Evolutionary conservation across 1,140 invertebrate genomes (phyloP).

Genomic region (Philotrypesis tridentata): DNA sequence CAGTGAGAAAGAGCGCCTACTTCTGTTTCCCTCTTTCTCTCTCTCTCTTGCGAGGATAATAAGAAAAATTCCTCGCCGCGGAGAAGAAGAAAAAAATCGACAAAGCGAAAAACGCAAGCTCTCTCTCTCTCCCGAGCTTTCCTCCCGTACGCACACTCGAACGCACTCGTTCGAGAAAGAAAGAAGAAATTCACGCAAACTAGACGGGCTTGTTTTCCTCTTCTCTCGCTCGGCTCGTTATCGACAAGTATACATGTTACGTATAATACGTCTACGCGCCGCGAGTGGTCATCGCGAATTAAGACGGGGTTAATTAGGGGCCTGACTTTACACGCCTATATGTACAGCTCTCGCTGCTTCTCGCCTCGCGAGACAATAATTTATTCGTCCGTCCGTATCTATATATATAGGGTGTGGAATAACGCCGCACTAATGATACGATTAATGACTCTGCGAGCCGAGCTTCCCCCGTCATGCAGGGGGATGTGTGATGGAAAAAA

Average conservation of each 20-base stretch:
- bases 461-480: not conserved
- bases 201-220: not conserved
- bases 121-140: not conserved
- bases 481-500: not conserved
- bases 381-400: not conserved
- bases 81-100: not conserved
- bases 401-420: too few relatives aligned
- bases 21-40: not conserved
- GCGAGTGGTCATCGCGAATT: not conserved
- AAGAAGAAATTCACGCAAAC: not conserved
- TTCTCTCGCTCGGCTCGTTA: not conserved
- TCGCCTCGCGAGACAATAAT: not conserved
- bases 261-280: too few relatives aligned
- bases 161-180: too few relatives aligned
- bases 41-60: slow-evolving; percentile 26
- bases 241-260: too few relatives aligned
- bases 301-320: not conserved
- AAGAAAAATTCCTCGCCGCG: slow-evolving; percentile 33
- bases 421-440: not conserved
- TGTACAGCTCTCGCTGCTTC: too few relatives aligned
- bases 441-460: not conserved
- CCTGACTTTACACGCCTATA: not conserved
- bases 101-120: not conserved
- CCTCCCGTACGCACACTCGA: not conserved
- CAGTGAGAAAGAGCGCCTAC: not conserved